phyloP scores from a whole-genome alignment of 2,888 invertebrate genomes.

The Stenolophus ochropezus region DNA sequence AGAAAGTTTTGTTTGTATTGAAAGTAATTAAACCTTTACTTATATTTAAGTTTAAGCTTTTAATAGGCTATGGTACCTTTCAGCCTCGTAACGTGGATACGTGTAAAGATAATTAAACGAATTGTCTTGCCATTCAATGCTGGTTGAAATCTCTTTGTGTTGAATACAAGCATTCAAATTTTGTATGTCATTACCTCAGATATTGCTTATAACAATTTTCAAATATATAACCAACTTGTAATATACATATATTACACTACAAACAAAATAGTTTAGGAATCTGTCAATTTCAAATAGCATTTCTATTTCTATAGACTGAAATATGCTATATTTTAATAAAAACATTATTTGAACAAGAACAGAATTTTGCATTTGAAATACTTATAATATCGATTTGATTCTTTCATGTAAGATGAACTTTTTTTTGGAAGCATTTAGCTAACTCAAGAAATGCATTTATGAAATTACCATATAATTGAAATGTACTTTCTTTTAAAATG shows the following conservation, averaged over 20 bases:
- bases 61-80: neutral
- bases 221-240: no score
- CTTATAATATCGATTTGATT: neutral
- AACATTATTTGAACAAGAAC: no score
- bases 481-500: neutral
- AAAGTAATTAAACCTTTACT: slow-evolving; percentile 47
- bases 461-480: neutral
- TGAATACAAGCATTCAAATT: no score
- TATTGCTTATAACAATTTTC: no score
- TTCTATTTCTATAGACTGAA: no score
- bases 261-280: no score
- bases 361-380: neutral
- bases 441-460: neutral
- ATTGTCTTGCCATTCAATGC: neutral
- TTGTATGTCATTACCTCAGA: no score
- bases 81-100: neutral
- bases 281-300: no score
- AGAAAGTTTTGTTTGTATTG: slow-evolving; percentile 50
- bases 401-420: neutral
- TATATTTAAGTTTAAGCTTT: slow-evolving; percentile 43
- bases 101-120: neutral
- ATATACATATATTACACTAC: no score
- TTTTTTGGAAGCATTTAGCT: neutral
- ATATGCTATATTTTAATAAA: no score
- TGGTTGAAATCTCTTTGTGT: neutral